Evolutionary conservation across 2,113 vertebrate species (phyloP), one percentile per base, ranked within the genome.

Genomic region (Miniopterus natalensis): DNA sequence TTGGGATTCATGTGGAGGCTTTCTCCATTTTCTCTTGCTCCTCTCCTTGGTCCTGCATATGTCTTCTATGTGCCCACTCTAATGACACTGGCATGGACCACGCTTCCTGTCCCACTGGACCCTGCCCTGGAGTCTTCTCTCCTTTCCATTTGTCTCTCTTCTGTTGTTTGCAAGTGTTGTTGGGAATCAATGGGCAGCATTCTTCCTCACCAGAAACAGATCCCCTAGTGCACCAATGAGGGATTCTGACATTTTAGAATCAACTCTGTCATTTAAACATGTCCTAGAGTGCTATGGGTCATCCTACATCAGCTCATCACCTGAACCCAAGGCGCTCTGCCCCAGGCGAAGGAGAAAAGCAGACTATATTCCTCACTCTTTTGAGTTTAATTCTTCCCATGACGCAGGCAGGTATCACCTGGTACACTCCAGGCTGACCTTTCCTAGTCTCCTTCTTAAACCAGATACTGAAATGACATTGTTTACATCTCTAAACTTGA

Each of bases 91-190:
- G 36, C 57, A 21, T 45, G 80, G 27, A 13, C 20, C 84, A 20
- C 51, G 20, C 29, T 96, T 66, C 51, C 66, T 90, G 11, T 87
- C 40, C 47, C 40, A 13, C 25, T 51, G 31, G 81, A 36, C 36
- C 42, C 27, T 74, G 47, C 47, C 11, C 17, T 49, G 42, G 36
- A 87, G 5, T 57, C n/a, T 61, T 92, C 61, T 90, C 12, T 42
- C 40, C 59, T 84, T 94, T 92, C n/a, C n/a, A 57, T 45, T 68
- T 59, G 29, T 84, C 49, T 94, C 86, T 73, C n/a, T 95, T 92
- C 20, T 66, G 65, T 84, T 75, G 25, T 29, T 88, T 90, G 10
- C 6, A 73, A 94, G 61, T 55, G 8, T 45, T 53, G 11, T 20
- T 61, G 49, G 42, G 65, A 68, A 12, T 85, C 59, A 21, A 10